Percentiles rank a stretch among this genome's conserved stretches.
Evolutionary conservation across 2,888 invertebrate species (phyloP).

Genomic region (Bruchidius siliquastri): DNA sequence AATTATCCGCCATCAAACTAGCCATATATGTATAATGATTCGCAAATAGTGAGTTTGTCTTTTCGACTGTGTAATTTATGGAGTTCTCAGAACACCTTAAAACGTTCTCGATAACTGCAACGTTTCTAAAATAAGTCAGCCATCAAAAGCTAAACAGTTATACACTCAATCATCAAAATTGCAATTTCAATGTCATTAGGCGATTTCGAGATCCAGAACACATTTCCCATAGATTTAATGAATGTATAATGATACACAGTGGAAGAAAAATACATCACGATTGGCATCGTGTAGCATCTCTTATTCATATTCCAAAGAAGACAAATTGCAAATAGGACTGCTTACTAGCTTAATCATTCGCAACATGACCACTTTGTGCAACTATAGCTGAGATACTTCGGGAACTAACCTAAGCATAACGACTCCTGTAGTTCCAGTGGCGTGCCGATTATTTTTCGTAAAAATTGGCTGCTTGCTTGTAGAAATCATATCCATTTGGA

Average conservation of each 20-base stretch:
- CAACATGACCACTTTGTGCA: neutral
- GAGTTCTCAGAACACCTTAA: no score
- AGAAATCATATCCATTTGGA: no score
- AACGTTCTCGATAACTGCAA: no score
- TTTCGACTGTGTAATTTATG: no score
- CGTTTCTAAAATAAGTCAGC: neutral
- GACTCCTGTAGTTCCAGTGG: neutral
- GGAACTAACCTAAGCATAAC: neutral
- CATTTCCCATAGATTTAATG: neutral
- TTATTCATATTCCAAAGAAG: neutral
- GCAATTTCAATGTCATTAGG: neutral
- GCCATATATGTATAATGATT: no score
- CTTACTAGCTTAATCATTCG: neutral
- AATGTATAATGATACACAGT: neutral
- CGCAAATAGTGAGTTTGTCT: no score
- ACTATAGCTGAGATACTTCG: neutral
- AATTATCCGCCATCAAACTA: no score
- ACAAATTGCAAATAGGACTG: neutral
- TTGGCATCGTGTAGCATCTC: neutral
- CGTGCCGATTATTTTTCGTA: neutral
- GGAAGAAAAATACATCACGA: neutral
- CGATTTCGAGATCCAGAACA: neutral
- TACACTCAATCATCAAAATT: neutral
- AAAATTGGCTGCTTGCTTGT: no score
- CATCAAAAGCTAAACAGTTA: neutral